Base-by-base conservation (phyloP, 2,888 invertebrate genomes). In the Parnassius mnemosyne region DNA sequence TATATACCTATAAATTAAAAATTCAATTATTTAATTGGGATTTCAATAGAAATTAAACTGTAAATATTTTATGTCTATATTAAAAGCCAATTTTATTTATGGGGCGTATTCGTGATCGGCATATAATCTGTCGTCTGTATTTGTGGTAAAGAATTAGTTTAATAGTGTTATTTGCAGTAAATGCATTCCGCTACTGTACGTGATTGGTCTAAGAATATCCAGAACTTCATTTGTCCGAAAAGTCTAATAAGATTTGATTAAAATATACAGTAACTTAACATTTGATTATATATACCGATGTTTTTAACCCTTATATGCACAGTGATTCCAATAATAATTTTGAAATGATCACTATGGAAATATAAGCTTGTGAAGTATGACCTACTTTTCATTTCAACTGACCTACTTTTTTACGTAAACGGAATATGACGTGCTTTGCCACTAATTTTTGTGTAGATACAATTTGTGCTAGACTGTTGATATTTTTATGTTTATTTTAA, bases 221-320 rank as follows among this genome's bases (percentile, higher is more conserved):
- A 87, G 84, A 86, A 71, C 82, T 84, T 85, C 87, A 87, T 84
- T 87, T 88, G 89, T 89, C 89, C 89, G 86, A 89, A 89, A 84
- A 66, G 50, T 60, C 43, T 10, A 52, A 3, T 25, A 12, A 11
- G 1, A 20, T 51, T 34, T 51, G 20, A 34, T 16, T 10, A 20
- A 25, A 46, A 53, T 34, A 52, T 20, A n/a, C 16, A 7, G 12
- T 20, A 16, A 11, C 43, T 10, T 16, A 7, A 11, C 13, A 13
- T 7, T 57, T 57, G 59, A 60, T 58, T 64, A 64, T 51, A 65
- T 51, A 63, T 66, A 60, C 59, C 69, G 70, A 65, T 65, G 66
- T 63, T 69, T 68, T 71, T 57, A 46, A 53, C 25, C 34, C 34
- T 57, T 46, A 54, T 51, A 43, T 50, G 41, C 34, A 34, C 34